Conservation (phyloP, 2,888 invertebrate genomes). For the Polydrusus tereticollis region DNA sequence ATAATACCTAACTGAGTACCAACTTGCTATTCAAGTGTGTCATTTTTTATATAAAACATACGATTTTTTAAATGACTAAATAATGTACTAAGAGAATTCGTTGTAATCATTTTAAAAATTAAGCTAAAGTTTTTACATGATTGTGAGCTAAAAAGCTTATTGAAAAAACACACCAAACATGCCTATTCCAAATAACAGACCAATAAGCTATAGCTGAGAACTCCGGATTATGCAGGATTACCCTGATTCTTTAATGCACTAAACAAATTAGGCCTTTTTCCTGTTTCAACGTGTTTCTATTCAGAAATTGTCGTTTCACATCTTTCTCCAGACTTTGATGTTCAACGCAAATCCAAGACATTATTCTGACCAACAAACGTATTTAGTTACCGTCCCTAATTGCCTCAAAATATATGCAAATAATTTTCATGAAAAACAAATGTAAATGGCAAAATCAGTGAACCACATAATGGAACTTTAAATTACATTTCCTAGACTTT, state of each 20-base stretch:
- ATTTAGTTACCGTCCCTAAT: conserved; percentile 53
- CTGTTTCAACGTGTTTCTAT: background rate
- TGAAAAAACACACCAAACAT: background rate
- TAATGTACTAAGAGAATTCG: too few relatives aligned
- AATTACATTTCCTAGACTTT: conserved; percentile 16
- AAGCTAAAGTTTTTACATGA: background rate
- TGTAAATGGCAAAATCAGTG: conserved; percentile 63
- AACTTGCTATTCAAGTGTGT: too few relatives aligned
- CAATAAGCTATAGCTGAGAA: conserved; percentile 1
- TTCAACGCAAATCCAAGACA: too few relatives aligned
- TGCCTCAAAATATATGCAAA: conserved; percentile 64
- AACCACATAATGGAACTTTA: conserved; percentile 62
- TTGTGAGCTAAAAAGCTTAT: background rate
- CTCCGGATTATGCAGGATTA: background rate
- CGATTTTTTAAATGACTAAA: too few relatives aligned
- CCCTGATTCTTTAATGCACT: conserved; percentile 22
- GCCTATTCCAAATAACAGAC: background rate
- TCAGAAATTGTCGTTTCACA: too few relatives aligned
- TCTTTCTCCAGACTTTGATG: too few relatives aligned
- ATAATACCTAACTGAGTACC: too few relatives aligned
- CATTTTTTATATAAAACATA: too few relatives aligned
- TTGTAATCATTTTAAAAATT: background rate
- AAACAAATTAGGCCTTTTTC: conserved; percentile 11
- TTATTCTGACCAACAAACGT: background rate
- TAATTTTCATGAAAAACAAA: conserved; percentile 63